phyloP scores from a whole-genome alignment of 2,888 invertebrate genomes.

The Charanyca ferruginea region DNA sequence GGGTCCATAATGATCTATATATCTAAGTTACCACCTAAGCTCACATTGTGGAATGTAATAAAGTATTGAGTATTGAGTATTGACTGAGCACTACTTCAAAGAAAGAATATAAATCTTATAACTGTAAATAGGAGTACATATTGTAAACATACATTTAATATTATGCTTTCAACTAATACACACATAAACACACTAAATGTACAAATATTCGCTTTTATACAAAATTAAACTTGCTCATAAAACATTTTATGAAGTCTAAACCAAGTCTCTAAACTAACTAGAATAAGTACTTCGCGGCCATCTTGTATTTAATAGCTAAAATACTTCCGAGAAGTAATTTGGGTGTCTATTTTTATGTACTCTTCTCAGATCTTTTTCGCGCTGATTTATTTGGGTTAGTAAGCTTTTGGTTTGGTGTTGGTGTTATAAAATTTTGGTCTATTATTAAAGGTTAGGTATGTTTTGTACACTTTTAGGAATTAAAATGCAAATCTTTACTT shows the following conservation, averaged over 20 bases:
- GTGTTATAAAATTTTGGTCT: conserved; percentile 1
- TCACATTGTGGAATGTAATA: too few relatives aligned
- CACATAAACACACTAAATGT: conserved; percentile 20
- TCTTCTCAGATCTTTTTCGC: conserved; percentile 13
- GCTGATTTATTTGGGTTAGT: conserved; percentile 33
- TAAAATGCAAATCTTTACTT: too few relatives aligned
- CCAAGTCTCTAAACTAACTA: conserved; percentile 22
- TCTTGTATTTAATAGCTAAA: conserved; percentile 36
- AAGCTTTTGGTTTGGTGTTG: conserved; percentile 27
- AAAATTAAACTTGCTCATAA: conserved; percentile 32
- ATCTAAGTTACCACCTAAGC: too few relatives aligned
- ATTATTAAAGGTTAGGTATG: too few relatives aligned
- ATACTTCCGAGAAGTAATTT: conserved; percentile 49
- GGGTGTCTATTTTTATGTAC: conserved; percentile 19
- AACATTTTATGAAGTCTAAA: conserved; percentile 48
- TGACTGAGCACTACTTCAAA: conserved; percentile 17
- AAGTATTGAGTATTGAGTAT: too few relatives aligned
- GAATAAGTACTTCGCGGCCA: conserved; percentile 41
- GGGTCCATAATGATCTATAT: too few relatives aligned
- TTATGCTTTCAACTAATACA: conserved; percentile 28
- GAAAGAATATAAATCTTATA: conserved; percentile 10
- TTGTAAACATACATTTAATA: conserved; percentile 5
- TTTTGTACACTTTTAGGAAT: too few relatives aligned
- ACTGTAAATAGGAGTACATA: not conserved
- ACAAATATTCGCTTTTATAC: conserved; percentile 24